Evolutionary conservation across 1,140 invertebrate species (phyloP).

Genomic region (Phortica variegata): DNA sequence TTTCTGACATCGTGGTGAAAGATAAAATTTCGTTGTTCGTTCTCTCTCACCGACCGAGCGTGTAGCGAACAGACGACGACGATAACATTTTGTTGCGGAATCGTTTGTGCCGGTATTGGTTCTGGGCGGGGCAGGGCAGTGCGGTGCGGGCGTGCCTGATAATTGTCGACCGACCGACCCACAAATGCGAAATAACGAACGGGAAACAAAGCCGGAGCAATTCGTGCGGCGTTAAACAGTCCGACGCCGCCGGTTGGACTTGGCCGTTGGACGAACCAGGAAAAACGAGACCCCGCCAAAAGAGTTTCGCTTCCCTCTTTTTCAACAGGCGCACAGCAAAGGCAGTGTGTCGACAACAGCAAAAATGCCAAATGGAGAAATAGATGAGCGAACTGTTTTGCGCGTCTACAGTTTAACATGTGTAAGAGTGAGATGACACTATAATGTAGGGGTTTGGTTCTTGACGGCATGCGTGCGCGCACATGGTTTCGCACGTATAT

Average conservation of each 20-base stretch:
- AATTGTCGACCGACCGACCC: constrained; percentile 12
- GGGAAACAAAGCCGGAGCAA: constrained; percentile 22
- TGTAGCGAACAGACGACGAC: too few species aligned
- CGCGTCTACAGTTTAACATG: constrained; percentile 9
- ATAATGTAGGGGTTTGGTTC: constrained; percentile 41
- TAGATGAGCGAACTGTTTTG: constrained; percentile 4
- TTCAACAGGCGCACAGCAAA: constrained; percentile 49
- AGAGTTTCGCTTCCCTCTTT: constrained; percentile 57
- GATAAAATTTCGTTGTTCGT: too few species aligned
- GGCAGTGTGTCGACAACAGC: constrained; percentile 14
- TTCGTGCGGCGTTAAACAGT: constrained; percentile 47
- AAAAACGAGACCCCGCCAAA: constrained; percentile 58
- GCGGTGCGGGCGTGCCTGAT: not conserved
- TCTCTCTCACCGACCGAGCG: too few species aligned
- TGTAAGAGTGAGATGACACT: constrained; percentile 28
- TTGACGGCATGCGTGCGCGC: constrained; percentile 40
- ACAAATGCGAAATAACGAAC: constrained; percentile 27
- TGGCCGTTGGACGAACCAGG: constrained; percentile 41
- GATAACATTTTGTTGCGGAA: not conserved
- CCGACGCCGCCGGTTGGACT: constrained; percentile 14
- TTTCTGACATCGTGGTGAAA: too few species aligned
- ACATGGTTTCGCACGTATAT: constrained; percentile 1
- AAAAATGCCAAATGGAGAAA: constrained; percentile 30
- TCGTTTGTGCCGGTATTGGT: not conserved
- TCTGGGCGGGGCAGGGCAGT: too few species aligned